Percentiles rank a stretch among this genome's conserved stretches.
Conservation (phyloP, 1,140 invertebrate species). For the Luehdorfia chinensis region DNA sequence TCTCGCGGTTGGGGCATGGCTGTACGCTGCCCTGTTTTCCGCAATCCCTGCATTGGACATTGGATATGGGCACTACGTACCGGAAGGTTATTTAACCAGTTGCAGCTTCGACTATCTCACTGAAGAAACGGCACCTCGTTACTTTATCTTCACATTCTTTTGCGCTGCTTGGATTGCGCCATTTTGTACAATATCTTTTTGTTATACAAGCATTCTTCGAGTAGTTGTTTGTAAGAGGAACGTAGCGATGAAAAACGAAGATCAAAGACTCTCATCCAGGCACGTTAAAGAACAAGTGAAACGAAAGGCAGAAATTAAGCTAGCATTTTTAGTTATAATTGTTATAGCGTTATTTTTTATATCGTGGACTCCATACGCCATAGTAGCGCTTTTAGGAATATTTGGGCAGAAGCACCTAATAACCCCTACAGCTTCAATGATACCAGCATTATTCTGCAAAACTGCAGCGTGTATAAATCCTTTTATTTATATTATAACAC, state of each 20-base stretch:
- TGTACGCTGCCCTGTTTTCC: slow-evolving; percentile 83
- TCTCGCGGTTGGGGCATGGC: slow-evolving; percentile 82
- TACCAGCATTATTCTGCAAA: slow-evolving; percentile 87
- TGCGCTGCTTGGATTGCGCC: slow-evolving; percentile 83
- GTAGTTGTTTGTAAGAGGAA: slow-evolving; percentile 79
- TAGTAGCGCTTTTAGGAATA: slow-evolving; percentile 84
- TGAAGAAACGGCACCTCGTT: slow-evolving; percentile 73
- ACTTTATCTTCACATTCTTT: slow-evolving; percentile 83
- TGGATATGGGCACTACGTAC: slow-evolving; percentile 84
- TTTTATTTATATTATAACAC: slow-evolving; percentile 84
- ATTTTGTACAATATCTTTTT: slow-evolving; percentile 82
- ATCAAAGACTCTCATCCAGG: slow-evolving; percentile 68
- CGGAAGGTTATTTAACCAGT: slow-evolving; percentile 87
- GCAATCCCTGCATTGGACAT: slow-evolving; percentile 82
- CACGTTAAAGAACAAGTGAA: slow-evolving; percentile 81
- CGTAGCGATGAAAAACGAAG: slow-evolving; percentile 46
- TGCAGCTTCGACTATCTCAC: slow-evolving; percentile 90
- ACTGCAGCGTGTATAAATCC: slow-evolving; percentile 85
- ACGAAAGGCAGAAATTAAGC: slow-evolving; percentile 81
- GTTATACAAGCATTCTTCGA: slow-evolving; percentile 83
- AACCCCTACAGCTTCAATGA: slow-evolving; percentile 83
- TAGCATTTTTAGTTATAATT: slow-evolving; percentile 81
- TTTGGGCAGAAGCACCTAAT: slow-evolving; percentile 80
- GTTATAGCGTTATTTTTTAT: slow-evolving; percentile 85
- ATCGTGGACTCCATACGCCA: slow-evolving; percentile 87